Evolutionary conservation across 2,113 vertebrate genomes (phyloP).

Genomic region (Empidonax alnorum): DNA sequence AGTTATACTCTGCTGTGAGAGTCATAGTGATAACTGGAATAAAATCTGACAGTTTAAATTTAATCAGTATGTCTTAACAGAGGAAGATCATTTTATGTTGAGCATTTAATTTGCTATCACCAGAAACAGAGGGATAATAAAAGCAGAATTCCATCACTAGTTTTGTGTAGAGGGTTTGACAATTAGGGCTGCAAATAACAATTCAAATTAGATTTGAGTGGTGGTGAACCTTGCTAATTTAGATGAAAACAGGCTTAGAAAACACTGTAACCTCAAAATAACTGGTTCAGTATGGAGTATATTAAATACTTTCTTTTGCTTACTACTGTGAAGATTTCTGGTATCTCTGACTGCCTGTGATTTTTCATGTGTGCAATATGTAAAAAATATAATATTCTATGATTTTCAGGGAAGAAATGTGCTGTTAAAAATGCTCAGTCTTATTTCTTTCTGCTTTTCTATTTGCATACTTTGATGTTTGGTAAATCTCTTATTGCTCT

Average conservation of each 20-base stretch:
- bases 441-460: neutral
- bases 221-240: slow-evolving; percentile 44
- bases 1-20: slow-evolving; percentile 30
- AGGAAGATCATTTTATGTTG: slow-evolving; percentile 66
- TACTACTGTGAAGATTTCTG: neutral
- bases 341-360: neutral
- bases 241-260: slow-evolving; percentile 25
- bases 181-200: slow-evolving; percentile 62
- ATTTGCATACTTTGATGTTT: neutral
- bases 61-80: slow-evolving; percentile 74
- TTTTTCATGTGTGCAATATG: neutral
- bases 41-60: slow-evolving; percentile 75
- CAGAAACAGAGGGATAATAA: slow-evolving; percentile 39
- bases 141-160: slow-evolving; percentile 49
- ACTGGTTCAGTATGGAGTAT: neutral
- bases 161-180: slow-evolving; percentile 21
- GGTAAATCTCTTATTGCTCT: neutral
- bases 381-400: neutral
- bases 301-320: neutral
- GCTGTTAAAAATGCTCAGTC: neutral
- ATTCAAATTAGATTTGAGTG: slow-evolving; percentile 61
- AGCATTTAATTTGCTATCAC: slow-evolving; percentile 70
- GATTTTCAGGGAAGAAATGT: neutral
- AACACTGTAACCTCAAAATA: neutral
- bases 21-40: slow-evolving; percentile 60